phyloP scores from a whole-genome alignment of 2,888 invertebrate genomes.

The Fissipunctia ypsillon region DNA sequence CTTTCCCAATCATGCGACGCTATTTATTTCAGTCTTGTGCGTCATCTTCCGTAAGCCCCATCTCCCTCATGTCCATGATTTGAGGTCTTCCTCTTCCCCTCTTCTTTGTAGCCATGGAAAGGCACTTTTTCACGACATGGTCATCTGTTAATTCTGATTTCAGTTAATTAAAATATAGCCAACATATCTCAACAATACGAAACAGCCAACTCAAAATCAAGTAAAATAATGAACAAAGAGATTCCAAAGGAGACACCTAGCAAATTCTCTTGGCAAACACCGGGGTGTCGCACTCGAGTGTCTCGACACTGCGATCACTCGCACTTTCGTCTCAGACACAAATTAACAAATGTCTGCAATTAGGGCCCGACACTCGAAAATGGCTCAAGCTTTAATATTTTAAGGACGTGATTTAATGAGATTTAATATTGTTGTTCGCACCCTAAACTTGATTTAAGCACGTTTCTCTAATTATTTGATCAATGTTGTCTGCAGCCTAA shows the following conservation, averaged over 20 bases:
- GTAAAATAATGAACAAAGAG: conserved; percentile 57
- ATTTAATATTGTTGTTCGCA: conserved; percentile 66
- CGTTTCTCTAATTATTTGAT: conserved; percentile 65
- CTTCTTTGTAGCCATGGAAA: no score
- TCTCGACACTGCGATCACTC: conserved; percentile 72
- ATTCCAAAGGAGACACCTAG: conserved; percentile 34
- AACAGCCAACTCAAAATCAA: conserved; percentile 38
- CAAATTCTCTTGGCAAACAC: conserved; percentile 53
- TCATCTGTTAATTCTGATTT: no score
- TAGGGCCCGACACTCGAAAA: conserved; percentile 77
- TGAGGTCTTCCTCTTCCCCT: no score
- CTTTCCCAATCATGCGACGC: no score
- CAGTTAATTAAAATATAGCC: neutral
- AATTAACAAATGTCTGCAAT: conserved; percentile 77
- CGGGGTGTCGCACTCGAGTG: conserved; percentile 55
- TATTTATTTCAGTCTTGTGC: no score
- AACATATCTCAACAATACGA: conserved; percentile 3
- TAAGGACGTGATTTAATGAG: conserved; percentile 68
- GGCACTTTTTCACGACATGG: no score
- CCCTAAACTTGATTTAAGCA: conserved; percentile 58
- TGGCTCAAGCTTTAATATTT: conserved; percentile 72
- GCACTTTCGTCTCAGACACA: conserved; percentile 74
- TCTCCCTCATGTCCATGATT: no score
- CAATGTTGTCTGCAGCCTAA: conserved; percentile 21
- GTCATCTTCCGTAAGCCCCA: no score